A percentile compares a stretch with the other conserved stretches of the same genome.
phyloP scores from a whole-genome alignment of 2,888 invertebrate genomes.

The Oscheius onirici region DNA sequence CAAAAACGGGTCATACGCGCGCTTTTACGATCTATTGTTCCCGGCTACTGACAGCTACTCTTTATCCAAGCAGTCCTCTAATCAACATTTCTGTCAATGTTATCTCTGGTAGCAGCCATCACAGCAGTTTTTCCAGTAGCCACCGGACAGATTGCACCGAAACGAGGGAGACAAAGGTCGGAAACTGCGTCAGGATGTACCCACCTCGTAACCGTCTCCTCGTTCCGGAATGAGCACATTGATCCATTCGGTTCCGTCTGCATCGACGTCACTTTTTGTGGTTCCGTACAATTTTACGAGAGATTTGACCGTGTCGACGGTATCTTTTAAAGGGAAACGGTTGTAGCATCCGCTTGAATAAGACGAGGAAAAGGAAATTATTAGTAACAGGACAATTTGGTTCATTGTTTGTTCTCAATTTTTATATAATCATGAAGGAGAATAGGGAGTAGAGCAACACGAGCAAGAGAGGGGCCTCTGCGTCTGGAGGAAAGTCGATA shows the following conservation, averaged over 20 bases:
- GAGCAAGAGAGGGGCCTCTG: constrained; percentile 16
- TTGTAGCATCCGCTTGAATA: constrained; percentile 7
- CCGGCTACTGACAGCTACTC: no score
- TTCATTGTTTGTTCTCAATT: background rate
- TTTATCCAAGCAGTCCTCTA: background rate
- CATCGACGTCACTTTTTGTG: constrained; percentile 1
- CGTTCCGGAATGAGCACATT: constrained; percentile 6
- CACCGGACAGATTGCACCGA: background rate
- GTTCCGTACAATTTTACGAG: constrained; percentile 10
- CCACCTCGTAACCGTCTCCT: constrained; percentile 21
- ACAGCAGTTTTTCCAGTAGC: constrained; percentile 19
- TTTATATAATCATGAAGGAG: constrained; percentile 2
- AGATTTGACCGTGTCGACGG: constrained; percentile 16
- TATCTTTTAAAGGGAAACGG: constrained; percentile 27
- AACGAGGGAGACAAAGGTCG: constrained; percentile 5
- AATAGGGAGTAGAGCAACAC: background rate
- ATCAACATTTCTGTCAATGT: constrained; percentile 7
- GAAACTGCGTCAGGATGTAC: background rate
- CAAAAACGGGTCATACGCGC: no score
- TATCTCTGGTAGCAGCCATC: background rate
- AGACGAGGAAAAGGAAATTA: background rate
- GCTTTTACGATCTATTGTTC: no score
- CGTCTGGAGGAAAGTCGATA: constrained; percentile 21
- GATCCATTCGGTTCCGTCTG: constrained; percentile 30
- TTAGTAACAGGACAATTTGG: background rate